A percentile compares a stretch with the other conserved stretches of the same genome.
phyloP scores from a whole-genome alignment of 2,113 vertebrate species.

The Pycnonotus jocosus region DNA sequence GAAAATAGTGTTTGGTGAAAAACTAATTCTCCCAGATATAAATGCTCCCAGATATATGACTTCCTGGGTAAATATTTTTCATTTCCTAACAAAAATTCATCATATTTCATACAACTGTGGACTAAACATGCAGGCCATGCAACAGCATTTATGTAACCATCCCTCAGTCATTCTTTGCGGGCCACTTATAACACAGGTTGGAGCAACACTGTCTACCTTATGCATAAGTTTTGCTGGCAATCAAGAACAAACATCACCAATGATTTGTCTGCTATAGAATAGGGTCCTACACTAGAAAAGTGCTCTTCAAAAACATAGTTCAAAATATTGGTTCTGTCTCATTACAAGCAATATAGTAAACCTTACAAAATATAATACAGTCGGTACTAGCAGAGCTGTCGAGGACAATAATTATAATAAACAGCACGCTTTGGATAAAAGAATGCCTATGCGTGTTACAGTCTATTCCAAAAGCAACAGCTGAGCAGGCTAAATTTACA shows the following conservation, averaged over 20 bases:
- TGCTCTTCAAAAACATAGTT: slow-evolving; percentile 15
- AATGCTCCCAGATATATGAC: slow-evolving; percentile 6
- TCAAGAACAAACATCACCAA: slow-evolving; percentile 16
- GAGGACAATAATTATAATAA: slow-evolving; percentile 10
- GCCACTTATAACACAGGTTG: slow-evolving; percentile 26
- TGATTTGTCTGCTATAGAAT: neutral
- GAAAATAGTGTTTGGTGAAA: neutral
- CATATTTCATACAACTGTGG: slow-evolving; percentile 2
- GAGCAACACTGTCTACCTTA: slow-evolving; percentile 32
- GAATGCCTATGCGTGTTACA: slow-evolving; percentile 3
- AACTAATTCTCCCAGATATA: neutral
- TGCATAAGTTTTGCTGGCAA: slow-evolving; percentile 17
- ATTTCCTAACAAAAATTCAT: neutral
- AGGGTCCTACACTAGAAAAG: neutral
- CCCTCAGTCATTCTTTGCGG: neutral
- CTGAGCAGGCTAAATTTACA: slow-evolving; percentile 37
- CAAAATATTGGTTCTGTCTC: neutral
- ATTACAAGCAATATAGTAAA: neutral
- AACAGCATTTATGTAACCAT: slow-evolving; percentile 51
- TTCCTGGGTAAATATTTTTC: slow-evolving; percentile 20
- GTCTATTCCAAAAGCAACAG: slow-evolving; percentile 32
- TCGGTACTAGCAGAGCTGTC: neutral
- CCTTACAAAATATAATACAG: slow-evolving; percentile 9
- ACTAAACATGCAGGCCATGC: slow-evolving; percentile 57
- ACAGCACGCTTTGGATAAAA: neutral